Evolutionary conservation across 2,113 vertebrate genomes (phyloP).

Genomic region (Phylloscopus whistleri): DNA sequence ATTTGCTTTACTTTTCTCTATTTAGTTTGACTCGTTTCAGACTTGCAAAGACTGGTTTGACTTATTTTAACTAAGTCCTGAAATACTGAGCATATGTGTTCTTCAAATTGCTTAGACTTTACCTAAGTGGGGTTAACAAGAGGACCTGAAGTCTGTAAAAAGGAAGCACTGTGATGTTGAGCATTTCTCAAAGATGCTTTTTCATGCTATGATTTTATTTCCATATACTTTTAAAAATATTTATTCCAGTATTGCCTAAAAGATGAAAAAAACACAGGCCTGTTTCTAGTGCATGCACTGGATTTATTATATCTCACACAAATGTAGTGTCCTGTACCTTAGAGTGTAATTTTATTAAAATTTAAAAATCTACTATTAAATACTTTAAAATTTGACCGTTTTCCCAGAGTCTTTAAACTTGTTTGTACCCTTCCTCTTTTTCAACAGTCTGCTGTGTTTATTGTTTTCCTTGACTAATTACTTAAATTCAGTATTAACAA

Average conservation of each 20-base stretch:
- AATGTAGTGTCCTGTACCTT: background rate
- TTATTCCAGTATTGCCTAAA: background rate
- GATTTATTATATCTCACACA: background rate
- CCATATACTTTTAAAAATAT: background rate
- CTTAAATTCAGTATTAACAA: background rate
- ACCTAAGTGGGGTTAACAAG: background rate
- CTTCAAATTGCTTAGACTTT: background rate
- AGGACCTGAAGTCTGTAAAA: background rate
- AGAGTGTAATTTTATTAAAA: background rate
- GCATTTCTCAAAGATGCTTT: background rate
- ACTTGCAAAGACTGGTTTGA: background rate
- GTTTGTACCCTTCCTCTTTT: background rate
- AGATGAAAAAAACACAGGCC: background rate
- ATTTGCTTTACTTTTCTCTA: background rate
- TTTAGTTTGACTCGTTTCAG: background rate
- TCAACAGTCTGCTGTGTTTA: background rate
- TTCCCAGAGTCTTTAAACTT: background rate
- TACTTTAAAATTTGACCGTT: background rate
- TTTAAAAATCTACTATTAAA: background rate
- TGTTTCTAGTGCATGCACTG: background rate
- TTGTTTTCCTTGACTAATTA: background rate
- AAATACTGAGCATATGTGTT: background rate
- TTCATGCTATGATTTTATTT: background rate
- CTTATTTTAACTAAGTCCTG: background rate
- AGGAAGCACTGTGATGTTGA: background rate